These are phyloP conservation scores for Xestia rhomboidea DNA, from an alignment of 2,888 invertebrate genomes.

Conservation along the genomic window DNA sequence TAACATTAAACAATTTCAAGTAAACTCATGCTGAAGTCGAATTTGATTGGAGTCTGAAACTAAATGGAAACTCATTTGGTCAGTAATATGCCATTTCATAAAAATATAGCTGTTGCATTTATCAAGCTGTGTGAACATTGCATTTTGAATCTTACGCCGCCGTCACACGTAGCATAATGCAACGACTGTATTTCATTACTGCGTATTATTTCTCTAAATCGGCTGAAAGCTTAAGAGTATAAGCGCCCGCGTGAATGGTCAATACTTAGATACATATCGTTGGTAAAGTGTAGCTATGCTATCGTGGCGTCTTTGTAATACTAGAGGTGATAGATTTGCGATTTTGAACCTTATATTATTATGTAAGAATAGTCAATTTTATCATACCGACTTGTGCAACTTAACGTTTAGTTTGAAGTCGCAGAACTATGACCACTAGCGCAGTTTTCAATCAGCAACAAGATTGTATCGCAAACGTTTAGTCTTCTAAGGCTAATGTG, in stretches of 20 bases:
- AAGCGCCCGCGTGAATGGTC: conserved; percentile 69
- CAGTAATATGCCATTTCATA: conserved; percentile 43
- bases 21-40: conserved; percentile 41
- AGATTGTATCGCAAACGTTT: conserved; percentile 59
- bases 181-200: conserved; percentile 35
- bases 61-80: conserved; percentile 23
- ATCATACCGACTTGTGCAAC: conserved; percentile 8
- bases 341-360: conserved; percentile 24
- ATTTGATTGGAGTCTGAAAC: conserved; percentile 45
- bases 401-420: conserved; percentile 24
- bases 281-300: conserved; percentile 73
- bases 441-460: conserved; percentile 58
- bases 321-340: conserved; percentile 52
- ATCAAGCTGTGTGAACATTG: conserved; percentile 21
- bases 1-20: conserved; percentile 34
- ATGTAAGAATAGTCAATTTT: conserved; percentile 23
- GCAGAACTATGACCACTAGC: conserved; percentile 57
- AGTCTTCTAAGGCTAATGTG: conserved; percentile 73
- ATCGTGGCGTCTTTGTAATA: conserved; percentile 58
- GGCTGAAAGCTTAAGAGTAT: conserved; percentile 63
- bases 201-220: conserved; percentile 53
- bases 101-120: conserved; percentile 33
- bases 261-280: conserved; percentile 82
- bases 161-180: conserved; percentile 27
- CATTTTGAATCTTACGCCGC: conserved; percentile 33